phyloP scores from a whole-genome alignment of 1,140 invertebrate genomes.

The Lepidotrigona ventralis region DNA sequence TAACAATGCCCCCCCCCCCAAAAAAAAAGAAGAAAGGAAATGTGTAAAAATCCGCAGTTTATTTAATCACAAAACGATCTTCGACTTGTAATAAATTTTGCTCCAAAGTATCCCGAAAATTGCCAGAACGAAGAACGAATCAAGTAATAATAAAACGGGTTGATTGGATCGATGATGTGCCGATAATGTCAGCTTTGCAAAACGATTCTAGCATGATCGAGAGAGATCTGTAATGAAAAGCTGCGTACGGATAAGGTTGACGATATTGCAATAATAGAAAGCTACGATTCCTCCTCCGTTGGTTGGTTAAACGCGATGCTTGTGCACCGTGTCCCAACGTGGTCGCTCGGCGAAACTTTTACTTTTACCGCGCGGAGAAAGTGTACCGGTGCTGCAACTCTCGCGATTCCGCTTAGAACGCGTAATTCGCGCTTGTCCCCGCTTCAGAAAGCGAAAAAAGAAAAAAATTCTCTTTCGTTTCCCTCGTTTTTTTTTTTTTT shows the following conservation, averaged over 20 bases:
- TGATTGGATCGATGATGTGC: background rate
- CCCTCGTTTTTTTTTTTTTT: background rate
- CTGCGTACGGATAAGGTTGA: constrained; percentile 19
- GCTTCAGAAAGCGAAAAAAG: background rate
- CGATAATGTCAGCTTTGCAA: background rate
- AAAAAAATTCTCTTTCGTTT: background rate
- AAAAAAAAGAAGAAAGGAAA: no score
- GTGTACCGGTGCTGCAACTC: constrained; percentile 51
- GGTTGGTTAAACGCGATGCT: constrained; percentile 27
- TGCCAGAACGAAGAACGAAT: background rate
- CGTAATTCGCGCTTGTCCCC: background rate
- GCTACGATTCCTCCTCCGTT: constrained; percentile 2
- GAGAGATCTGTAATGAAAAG: constrained; percentile 32
- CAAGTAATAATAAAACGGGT: background rate
- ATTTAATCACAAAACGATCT: no score
- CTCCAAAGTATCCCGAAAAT: background rate
- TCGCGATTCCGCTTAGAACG: constrained; percentile 13
- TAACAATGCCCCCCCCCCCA: rapidly evolving
- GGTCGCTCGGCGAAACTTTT: constrained; percentile 63
- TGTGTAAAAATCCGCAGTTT: no score
- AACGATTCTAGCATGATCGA: constrained; percentile 20
- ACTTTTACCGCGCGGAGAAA: constrained; percentile 73
- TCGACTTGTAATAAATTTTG: background rate
- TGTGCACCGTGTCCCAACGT: constrained; percentile 24
- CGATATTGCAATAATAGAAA: constrained; percentile 54